These are phyloP conservation scores for Xenopus laevis DNA, from an alignment of 2,113 vertebrate species.

Conservation along the genomic window DNA sequence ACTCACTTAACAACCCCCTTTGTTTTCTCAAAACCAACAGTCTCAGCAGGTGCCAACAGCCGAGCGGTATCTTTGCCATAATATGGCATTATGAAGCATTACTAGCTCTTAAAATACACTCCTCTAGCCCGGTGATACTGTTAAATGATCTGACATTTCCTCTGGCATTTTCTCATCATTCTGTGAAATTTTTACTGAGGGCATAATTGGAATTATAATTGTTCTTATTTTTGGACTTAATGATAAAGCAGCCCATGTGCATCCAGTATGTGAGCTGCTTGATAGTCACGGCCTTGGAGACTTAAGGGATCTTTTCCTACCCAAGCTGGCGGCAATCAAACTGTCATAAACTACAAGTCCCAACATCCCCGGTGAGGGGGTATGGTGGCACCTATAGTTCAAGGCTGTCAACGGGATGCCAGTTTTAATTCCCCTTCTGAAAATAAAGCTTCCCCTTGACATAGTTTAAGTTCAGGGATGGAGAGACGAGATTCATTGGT, in stretches of 20 bases:
- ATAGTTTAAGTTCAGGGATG: too few species aligned
- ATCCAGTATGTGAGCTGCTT: neutral
- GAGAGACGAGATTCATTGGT: too few species aligned
- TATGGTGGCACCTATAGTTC: too few species aligned
- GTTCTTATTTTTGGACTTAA: neutral
- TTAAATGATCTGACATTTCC: slow-evolving; percentile 1
- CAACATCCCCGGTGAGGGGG: too few species aligned
- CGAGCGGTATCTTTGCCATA: neutral
- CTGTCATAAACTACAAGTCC: too few species aligned
- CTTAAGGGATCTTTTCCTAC: neutral
- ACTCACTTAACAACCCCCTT: too few species aligned
- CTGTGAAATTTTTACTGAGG: neutral
- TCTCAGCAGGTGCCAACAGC: too few species aligned
- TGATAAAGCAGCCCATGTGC: neutral
- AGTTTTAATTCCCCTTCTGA: too few species aligned
- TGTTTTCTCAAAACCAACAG: too few species aligned
- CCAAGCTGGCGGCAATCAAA: too few species aligned
- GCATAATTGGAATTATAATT: neutral
- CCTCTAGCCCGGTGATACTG: neutral
- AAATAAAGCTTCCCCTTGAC: too few species aligned
- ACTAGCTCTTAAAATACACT: neutral
- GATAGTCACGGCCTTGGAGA: neutral
- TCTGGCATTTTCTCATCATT: slow-evolving; percentile 1
- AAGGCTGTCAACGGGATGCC: too few species aligned
- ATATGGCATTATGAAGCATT: neutral